Base-by-base conservation (phyloP, 2,797 vertebrate genomes). In the Tenualosa ilisha region DNA sequence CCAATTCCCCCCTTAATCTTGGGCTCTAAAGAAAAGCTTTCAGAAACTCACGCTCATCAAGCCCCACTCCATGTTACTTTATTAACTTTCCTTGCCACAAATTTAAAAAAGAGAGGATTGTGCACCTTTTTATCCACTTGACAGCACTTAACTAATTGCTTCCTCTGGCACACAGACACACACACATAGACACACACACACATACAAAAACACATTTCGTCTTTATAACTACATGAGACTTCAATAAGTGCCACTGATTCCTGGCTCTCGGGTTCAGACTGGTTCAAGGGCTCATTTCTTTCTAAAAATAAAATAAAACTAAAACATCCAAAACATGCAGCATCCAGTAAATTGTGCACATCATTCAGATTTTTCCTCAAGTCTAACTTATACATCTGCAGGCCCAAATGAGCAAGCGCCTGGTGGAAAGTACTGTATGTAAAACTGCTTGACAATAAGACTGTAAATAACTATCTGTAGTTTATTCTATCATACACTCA, bases 141-240 rank as follows among this genome's bases (percentile, higher is more conserved):
- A 96, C 93, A 94, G 92, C 92, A 95, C 93, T 94, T 94, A 93
- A 93, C 91, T 95, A 96, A 95, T 94, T 95, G 92, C 92, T 90
- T 91, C 91, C 90, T 89, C 87, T 87, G 92, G 90, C 92, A 81
- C 54, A 22, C 26, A 81, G 50, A 46, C 59, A 84, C 50, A 59
- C 90, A 88, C 20, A 79, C 82, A 84, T 49, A 82, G 31, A 84
- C 56, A 68, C 37, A 83, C 49, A 43, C 81, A 26, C 56, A 83
- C 53, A 87, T 37, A 85, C 63, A 82, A 83, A 56, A 68, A 68
- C 24, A 68, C 63, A 68, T 31, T 40, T 31, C 12, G 11, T 31
- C 65, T 65, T 43, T 17, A 40, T 31, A 43, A 75, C 68, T 75
- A 43, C 26, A 24, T 68, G 20, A 40, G 65, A 37, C 11, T 72